Evolutionary conservation across 2,888 invertebrate genomes (phyloP).

Genomic region (Siphlonurus alternatus): DNA sequence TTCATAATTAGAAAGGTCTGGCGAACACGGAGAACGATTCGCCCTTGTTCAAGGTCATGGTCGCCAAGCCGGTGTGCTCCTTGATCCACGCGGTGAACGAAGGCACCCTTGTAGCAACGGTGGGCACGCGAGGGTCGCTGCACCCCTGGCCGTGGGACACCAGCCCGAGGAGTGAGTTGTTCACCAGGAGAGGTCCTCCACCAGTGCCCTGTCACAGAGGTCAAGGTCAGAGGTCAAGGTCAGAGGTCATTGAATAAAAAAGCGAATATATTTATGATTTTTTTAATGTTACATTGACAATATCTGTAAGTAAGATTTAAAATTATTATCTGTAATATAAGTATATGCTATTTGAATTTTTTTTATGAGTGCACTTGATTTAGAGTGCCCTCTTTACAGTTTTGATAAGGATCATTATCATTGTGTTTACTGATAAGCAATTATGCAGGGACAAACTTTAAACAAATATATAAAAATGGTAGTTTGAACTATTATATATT

Average conservation of each 20-base stretch:
- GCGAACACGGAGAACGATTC: too few species aligned
- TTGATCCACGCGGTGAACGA: not conserved
- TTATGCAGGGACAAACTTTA: too few species aligned
- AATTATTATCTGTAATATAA: too few species aligned
- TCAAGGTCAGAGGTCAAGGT: not conserved
- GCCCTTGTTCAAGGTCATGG: too few species aligned
- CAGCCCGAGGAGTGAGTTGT: not conserved
- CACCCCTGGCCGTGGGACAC: not conserved
- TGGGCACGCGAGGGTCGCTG: not conserved
- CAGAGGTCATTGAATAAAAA: not conserved
- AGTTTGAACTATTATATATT: too few species aligned
- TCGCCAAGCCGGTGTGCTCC: not conserved
- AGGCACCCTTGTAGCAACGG: not conserved
- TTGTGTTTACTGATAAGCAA: too few species aligned
- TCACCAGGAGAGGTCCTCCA: not conserved
- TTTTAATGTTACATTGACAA: not conserved
- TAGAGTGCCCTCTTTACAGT: too few species aligned
- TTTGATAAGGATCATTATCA: too few species aligned
- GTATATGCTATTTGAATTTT: too few species aligned
- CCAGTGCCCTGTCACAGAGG: not conserved
- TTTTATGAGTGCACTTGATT: too few species aligned
- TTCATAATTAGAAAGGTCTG: too few species aligned
- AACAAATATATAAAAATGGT: too few species aligned
- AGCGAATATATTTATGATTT: not conserved
- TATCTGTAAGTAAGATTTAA: not conserved